Conservation (phyloP, 2,113 vertebrate genomes). For the Passer montanus region DNA sequence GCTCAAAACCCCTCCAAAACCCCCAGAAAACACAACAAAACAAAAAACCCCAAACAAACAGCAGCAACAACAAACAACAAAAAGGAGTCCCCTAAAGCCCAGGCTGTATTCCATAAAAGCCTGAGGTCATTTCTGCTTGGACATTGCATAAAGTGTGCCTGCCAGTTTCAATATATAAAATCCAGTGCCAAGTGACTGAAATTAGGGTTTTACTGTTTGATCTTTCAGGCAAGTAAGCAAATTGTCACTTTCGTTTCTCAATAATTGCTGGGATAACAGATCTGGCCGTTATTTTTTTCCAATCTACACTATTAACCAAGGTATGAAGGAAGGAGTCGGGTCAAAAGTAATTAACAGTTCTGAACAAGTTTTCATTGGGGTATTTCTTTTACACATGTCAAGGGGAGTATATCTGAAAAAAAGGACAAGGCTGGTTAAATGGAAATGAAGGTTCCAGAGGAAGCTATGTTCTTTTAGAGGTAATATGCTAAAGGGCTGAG, state of each 20-base stretch:
- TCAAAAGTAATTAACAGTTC: slow-evolving; percentile 55
- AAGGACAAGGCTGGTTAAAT: slow-evolving; percentile 40
- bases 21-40: neutral
- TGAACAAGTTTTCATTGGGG: slow-evolving; percentile 38
- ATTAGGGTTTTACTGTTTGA: slow-evolving; percentile 59
- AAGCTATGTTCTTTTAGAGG: slow-evolving; percentile 38
- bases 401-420: slow-evolving; percentile 1
- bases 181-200: slow-evolving; percentile 36
- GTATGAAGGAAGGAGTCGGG: neutral
- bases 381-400: slow-evolving; percentile 55
- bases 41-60: too few species aligned
- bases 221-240: slow-evolving; percentile 69
- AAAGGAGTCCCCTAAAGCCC: neutral
- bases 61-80: too few species aligned
- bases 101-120: neutral
- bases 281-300: slow-evolving; percentile 35
- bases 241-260: slow-evolving; percentile 64
- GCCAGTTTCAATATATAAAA: slow-evolving; percentile 66
- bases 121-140: slow-evolving; percentile 47
- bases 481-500: slow-evolving; percentile 39
- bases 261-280: slow-evolving; percentile 61
- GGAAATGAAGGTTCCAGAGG: slow-evolving; percentile 36
- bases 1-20: neutral
- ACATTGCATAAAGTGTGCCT: slow-evolving; percentile 15
- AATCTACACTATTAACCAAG: slow-evolving; percentile 17